These are phyloP conservation scores for Cancer borealis DNA, from an alignment of 2,888 invertebrate species.

Conservation along the genomic window DNA sequence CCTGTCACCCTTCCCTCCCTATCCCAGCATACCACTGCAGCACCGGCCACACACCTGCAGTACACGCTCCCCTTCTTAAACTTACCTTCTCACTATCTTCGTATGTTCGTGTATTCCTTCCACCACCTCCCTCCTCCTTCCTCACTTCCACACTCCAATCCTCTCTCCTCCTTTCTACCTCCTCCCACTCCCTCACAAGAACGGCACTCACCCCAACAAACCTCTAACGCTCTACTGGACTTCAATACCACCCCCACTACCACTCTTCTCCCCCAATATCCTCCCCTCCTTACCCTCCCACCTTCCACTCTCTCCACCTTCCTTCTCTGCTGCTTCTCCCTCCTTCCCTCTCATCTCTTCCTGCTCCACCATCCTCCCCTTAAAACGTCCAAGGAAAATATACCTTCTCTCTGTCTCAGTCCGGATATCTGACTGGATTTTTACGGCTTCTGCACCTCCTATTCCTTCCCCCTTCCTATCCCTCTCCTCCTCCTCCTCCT, in stretches of 20 bases:
- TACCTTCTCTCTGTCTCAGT: background rate
- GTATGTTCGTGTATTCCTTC: background rate
- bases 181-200: background rate
- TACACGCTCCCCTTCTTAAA: background rate
- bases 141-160: too few relatives aligned
- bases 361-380: background rate
- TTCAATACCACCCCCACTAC: conserved; percentile 14
- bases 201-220: background rate
- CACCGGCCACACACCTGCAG: too few relatives aligned
- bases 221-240: background rate
- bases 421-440: conserved; percentile 24
- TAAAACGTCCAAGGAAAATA: background rate
- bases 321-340: background rate
- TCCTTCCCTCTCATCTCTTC: background rate
- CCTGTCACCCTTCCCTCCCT: too few relatives aligned
- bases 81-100: background rate
- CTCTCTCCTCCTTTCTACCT: background rate
- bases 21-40: too few relatives aligned
- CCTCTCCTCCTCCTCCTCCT: background rate
- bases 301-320: background rate
- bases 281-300: background rate
- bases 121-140: background rate
- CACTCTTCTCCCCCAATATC: background rate
- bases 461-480: background rate
- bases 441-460: conserved; percentile 5